Evolutionary conservation across 2,113 vertebrate genomes (phyloP).

Genomic region (Phocoena phocoena): DNA sequence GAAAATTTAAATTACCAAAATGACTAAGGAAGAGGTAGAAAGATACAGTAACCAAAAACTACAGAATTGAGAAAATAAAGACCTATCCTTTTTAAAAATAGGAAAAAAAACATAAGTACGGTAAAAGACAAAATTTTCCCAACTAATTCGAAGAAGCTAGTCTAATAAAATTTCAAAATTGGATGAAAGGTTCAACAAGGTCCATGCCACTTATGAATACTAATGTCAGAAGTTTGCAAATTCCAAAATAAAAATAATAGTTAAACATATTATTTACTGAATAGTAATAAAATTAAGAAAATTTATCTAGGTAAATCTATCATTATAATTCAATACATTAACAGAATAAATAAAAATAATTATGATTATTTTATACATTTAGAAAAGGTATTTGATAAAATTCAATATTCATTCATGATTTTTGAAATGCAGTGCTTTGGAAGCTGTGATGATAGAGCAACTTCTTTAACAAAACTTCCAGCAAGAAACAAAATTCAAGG

Average conservation of each 20-base stretch:
- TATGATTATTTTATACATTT: not conserved
- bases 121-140: not conserved
- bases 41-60: not conserved
- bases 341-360: not conserved
- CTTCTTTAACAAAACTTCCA: not conserved
- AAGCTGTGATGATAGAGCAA: not conserved
- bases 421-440: not conserved
- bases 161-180: not conserved
- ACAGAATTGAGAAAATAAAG: not conserved
- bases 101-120: not conserved
- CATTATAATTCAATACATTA: not conserved
- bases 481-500: not conserved
- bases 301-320: not conserved
- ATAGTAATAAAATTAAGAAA: not conserved
- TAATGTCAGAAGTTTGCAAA: not conserved
- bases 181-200: not conserved
- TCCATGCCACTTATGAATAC: not conserved
- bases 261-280: not conserved
- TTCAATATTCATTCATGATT: not conserved
- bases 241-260: slow-evolving; percentile 2
- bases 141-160: not conserved
- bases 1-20: not conserved
- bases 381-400: not conserved
- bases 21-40: not conserved
- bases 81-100: not conserved